These are phyloP conservation scores for Meiosimyza platycephala DNA, from an alignment of 2,888 invertebrate genomes.

Conservation along the genomic window DNA sequence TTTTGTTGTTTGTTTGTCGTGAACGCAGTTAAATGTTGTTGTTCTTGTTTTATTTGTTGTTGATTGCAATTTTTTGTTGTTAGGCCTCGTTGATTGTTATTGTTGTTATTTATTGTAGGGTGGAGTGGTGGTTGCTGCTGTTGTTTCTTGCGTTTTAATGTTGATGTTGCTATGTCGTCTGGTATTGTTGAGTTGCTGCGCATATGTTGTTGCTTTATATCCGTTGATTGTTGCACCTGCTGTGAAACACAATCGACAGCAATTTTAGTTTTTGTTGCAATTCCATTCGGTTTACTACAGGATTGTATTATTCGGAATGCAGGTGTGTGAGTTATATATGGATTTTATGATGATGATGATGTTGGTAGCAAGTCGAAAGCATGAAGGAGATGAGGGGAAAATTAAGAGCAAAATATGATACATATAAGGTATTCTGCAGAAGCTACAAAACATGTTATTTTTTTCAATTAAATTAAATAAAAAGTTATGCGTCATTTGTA, in stretches of 20 bases:
- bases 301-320: neutral
- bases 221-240: constrained; percentile 37
- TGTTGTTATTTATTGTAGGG: constrained; percentile 22
- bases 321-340: constrained; percentile 5
- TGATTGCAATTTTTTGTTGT: constrained; percentile 18
- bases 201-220: constrained; percentile 22
- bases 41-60: constrained; percentile 39
- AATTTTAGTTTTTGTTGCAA: constrained; percentile 9
- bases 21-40: constrained; percentile 8
- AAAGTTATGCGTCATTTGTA: no score
- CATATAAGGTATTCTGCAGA: no score
- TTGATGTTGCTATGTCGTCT: constrained; percentile 42
- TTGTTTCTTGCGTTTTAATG: constrained; percentile 48
- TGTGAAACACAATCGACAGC: constrained; percentile 44
- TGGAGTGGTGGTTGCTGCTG: constrained; percentile 44
- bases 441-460: no score
- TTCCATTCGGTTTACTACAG: constrained; percentile 39
- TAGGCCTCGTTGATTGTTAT: constrained; percentile 33
- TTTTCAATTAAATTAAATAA: no score
- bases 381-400: no score
- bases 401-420: no score
- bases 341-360: constrained; percentile 14
- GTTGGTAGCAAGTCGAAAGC: neutral
- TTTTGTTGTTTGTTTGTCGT: constrained; percentile 23
- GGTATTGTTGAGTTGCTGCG: constrained; percentile 12